phyloP scores from a whole-genome alignment of 2,888 invertebrate species.

The Phytoseiulus persimilis region DNA sequence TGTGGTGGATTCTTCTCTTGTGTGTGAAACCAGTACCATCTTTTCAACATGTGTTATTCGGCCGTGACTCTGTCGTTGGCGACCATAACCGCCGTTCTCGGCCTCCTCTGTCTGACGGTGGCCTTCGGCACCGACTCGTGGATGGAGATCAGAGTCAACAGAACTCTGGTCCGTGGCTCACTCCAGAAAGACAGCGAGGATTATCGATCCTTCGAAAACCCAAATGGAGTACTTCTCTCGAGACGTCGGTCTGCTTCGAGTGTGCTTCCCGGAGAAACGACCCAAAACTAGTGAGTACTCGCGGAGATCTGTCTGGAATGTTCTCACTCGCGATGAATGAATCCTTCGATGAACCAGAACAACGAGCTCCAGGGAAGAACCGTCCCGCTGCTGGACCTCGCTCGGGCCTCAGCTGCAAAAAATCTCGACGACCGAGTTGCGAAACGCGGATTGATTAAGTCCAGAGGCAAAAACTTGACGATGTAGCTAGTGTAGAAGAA shows the following conservation, averaged over 20 bases:
- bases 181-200: slow-evolving; percentile 46
- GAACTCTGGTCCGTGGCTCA: slow-evolving; percentile 65
- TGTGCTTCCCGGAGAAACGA: slow-evolving; percentile 84
- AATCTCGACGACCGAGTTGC: background rate
- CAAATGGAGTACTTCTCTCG: slow-evolving; percentile 84
- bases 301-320: background rate
- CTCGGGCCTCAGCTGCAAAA: slow-evolving; percentile 21
- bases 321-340: too few relatives aligned
- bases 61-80: slow-evolving; percentile 89
- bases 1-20: background rate
- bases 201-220: slow-evolving; percentile 58
- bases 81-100: slow-evolving; percentile 88
- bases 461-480: background rate
- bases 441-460: background rate
- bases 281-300: slow-evolving; percentile 54
- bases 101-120: slow-evolving; percentile 81
- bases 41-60: slow-evolving; percentile 47
- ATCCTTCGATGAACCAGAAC: background rate
- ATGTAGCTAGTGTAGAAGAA: background rate
- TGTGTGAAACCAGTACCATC: background rate
- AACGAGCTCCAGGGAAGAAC: too few relatives aligned
- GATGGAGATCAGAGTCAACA: slow-evolving; percentile 84
- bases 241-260: slow-evolving; percentile 83
- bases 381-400: background rate
- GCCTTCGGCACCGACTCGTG: slow-evolving; percentile 95